Evolutionary conservation across 2,797 vertebrate species (phyloP), one percentile per base, ranked within the genome.

Genomic region (Cossypha heuglini): DNA sequence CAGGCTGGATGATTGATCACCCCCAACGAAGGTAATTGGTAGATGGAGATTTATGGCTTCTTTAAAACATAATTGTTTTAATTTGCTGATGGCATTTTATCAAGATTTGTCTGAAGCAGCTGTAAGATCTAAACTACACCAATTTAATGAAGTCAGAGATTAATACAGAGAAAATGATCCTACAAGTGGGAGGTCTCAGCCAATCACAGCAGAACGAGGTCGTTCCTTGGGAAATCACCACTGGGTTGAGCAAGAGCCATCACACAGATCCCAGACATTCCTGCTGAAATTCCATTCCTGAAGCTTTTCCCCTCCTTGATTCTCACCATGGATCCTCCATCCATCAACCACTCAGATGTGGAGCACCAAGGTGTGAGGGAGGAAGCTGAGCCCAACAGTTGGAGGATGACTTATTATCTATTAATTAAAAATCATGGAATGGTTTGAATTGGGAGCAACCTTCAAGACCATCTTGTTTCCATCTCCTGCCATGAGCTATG

Each of bases 1-100:
- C 87, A 49, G 69, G 15, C 38, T 3, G 0, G 43, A 83, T 86
- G 94, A 95, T 67, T 21, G 72, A 96, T 96, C 75, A 10, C 67
- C 51, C 46, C 22, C 81, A 48, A 51, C 0, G 0, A 87, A 95
- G 90, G 93, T 82, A 93, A 86, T 11, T 37, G 87, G 68, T 71
- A 89, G 77, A 89, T 14, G 13, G 46, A 75, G 64, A 96, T 94
- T 95, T 88, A 95, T 52, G 42, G 85, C 82, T 88, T 82, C 84
- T 94, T 91, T 73, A 91, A 95, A 91, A 69, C 29, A 59, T 87
- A 93, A 96, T 93, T 95, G 93, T 88, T 91, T 80, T 91, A 95
- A 96, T 82, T 95, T 90, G 93, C 87, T 48, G 90, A 90, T 48
- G 68, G 90, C 72, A 40, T 91, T 95, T 94, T 90, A 94, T 93